Conservation (phyloP, 2,113 vertebrate genomes). For the Lethenteron reissneri region DNA sequence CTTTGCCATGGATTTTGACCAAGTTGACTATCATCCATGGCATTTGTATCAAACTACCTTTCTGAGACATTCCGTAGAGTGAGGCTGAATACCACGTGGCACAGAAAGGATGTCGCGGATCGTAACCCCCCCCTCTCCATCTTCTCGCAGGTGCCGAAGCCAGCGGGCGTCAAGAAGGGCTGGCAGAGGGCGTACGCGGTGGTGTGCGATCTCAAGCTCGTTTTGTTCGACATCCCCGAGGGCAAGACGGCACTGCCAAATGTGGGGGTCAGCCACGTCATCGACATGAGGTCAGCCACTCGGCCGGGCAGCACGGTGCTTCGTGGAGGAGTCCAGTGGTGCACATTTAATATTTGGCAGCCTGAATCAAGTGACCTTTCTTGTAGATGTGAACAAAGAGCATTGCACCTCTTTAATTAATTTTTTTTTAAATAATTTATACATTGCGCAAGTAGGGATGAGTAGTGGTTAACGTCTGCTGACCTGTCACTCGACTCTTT, state of each 20-base stretch:
- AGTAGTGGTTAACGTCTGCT: not conserved
- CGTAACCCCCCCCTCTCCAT: not conserved
- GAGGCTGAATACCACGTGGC: too few relatives aligned
- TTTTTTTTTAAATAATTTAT: not conserved
- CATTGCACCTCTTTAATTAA: not conserved
- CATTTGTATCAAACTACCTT: too few relatives aligned
- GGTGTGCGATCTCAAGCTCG: conserved; percentile 90
- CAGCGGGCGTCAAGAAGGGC: conserved; percentile 86
- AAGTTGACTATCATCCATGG: too few relatives aligned
- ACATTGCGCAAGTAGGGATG: not conserved
- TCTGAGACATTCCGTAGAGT: too few relatives aligned
- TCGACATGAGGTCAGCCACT: conserved; percentile 73
- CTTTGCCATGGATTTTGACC: too few relatives aligned
- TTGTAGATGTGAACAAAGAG: not conserved
- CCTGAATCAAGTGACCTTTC: too few relatives aligned
- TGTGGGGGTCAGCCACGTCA: conserved; percentile 69
- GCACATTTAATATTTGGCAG: too few relatives aligned
- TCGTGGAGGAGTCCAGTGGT: too few relatives aligned
- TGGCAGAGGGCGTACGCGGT: conserved; percentile 82
- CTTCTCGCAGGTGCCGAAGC: conserved; percentile 58
- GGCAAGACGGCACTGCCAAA: conserved; percentile 63
- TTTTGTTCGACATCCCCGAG: conserved; percentile 78
- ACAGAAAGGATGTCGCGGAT: too few relatives aligned
- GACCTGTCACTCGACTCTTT: too few relatives aligned
- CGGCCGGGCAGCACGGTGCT: too few relatives aligned